Conservation (phyloP, 2,113 vertebrate species). For the Phrynocephalus versicolor region DNA sequence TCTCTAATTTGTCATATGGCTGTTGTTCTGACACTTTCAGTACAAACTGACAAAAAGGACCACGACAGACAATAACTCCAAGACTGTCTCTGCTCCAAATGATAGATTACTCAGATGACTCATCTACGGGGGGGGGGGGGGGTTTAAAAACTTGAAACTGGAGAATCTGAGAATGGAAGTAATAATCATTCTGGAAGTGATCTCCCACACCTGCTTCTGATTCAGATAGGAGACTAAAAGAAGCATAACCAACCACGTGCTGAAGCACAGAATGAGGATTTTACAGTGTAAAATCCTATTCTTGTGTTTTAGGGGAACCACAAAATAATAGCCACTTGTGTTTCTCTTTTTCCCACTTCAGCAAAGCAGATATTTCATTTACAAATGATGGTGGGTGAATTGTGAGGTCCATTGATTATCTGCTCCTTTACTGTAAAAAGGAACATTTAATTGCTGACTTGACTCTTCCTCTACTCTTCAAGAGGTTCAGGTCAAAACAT, state of each 20-base stretch:
- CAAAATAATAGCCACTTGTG: not conserved
- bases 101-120: conserved; percentile 50
- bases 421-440: too few species aligned
- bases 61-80: conserved; percentile 39
- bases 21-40: not conserved
- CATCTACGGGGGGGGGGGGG: conserved; percentile 40
- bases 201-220: conserved; percentile 62
- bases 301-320: not conserved
- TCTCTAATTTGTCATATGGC: not conserved
- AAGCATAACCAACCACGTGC: conserved; percentile 30
- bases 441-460: too few species aligned
- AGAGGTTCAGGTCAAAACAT: too few species aligned
- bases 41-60: conserved; percentile 15
- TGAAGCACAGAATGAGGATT: too few species aligned
- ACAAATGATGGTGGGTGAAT: too few species aligned
- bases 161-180: conserved; percentile 57
- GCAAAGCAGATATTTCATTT: not conserved
- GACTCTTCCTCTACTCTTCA: too few species aligned
- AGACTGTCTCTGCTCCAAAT: conserved; percentile 46
- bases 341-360: not conserved
- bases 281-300: not conserved
- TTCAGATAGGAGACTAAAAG: conserved; percentile 50
- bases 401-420: not conserved
- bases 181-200: conserved; percentile 49
- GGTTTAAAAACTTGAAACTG: conserved; percentile 31